Conservation (phyloP, 1,140 invertebrate species). For the Caenorhabditis elegans region WBcel235 BX284605.5:6465001-6465500, state of each 20-base stretch:
- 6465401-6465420: too few relatives aligned
- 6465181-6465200: slow-evolving; percentile 20
- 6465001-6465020: background rate
- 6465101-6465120: slow-evolving; percentile 2
- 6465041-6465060: too few relatives aligned
- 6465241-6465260: background rate
- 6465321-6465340: too few relatives aligned
- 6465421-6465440: too few relatives aligned
- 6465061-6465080: slow-evolving; percentile 29
- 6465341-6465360: too few relatives aligned
- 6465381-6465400: too few relatives aligned
- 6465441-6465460: too few relatives aligned
- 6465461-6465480: too few relatives aligned
- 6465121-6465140: slow-evolving; percentile 10
- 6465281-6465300: too few relatives aligned
- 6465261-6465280: background rate
- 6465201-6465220: slow-evolving; percentile 6
- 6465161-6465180: background rate
- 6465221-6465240: slow-evolving; percentile 31
- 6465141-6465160: slow-evolving; percentile 29
- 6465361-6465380: too few relatives aligned
- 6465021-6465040: background rate
- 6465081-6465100: slow-evolving; percentile 25
- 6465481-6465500: background rate
- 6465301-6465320: too few relatives aligned